Evolutionary conservation across 1,140 invertebrate genomes (phyloP).

Genomic region (Caenorhabditis latens): DNA sequence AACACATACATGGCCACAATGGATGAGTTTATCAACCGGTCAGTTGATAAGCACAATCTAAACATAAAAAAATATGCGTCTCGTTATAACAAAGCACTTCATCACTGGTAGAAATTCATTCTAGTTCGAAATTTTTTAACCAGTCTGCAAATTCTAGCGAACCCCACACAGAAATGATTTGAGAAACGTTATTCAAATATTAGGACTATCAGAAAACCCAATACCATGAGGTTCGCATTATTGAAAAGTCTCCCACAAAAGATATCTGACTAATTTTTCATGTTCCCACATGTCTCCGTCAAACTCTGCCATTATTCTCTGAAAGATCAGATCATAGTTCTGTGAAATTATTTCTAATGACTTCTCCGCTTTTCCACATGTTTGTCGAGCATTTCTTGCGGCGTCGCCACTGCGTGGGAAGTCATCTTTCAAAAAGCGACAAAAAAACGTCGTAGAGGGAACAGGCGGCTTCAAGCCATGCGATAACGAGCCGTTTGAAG

Average conservation of each 20-base stretch:
- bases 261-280: neutral
- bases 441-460: conserved; percentile 35
- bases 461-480: conserved; percentile 24
- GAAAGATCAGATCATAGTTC: conserved; percentile 9
- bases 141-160: no score
- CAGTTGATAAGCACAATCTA: neutral
- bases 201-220: no score
- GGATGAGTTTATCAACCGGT: conserved; percentile 74
- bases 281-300: neutral
- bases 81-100: no score
- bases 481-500: conserved; percentile 55
- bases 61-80: no score
- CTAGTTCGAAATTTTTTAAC: no score
- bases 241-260: neutral
- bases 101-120: no score
- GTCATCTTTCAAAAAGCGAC: conserved; percentile 57
- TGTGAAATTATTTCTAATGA: conserved; percentile 37
- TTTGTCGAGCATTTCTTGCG: conserved; percentile 8
- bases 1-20: conserved; percentile 77
- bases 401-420: conserved; percentile 26
- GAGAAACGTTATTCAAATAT: no score
- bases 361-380: conserved; percentile 48
- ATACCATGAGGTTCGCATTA: no score
- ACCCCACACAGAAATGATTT: no score
- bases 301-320: neutral